Percentiles rank a stretch among this genome's conserved stretches.
Conservation (phyloP, 2,888 invertebrate species). For the Sinelater perroti region DNA sequence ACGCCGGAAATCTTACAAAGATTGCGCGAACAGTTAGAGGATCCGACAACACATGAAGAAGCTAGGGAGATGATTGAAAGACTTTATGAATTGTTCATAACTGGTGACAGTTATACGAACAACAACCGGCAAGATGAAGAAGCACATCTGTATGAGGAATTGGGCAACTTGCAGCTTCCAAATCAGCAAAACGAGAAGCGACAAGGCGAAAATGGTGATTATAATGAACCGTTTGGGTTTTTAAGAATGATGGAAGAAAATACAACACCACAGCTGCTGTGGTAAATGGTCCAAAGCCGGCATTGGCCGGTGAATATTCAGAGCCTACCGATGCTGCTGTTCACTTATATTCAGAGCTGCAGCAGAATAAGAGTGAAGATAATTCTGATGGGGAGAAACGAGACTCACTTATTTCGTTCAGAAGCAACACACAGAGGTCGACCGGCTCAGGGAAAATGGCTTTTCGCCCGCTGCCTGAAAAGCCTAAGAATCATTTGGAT, state of each 20-base stretch:
- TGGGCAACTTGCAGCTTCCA: constrained; percentile 64
- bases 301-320: constrained; percentile 64
- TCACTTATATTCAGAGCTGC: constrained; percentile 66
- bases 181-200: constrained; percentile 40
- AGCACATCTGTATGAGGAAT: constrained; percentile 60
- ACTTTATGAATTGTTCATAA: constrained; percentile 77
- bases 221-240: constrained; percentile 65
- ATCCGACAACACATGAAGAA: constrained; percentile 76
- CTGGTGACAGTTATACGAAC: constrained; percentile 72
- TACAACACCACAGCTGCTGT: constrained; percentile 54
- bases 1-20: constrained; percentile 77
- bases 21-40: constrained; percentile 73
- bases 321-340: constrained; percentile 65
- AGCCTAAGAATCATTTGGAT: constrained; percentile 60
- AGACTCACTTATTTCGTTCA: constrained; percentile 41
- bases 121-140: constrained; percentile 61
- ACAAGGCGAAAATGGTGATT: constrained; percentile 33
- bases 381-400: constrained; percentile 40
- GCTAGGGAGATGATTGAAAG: constrained; percentile 81
- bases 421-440: constrained; percentile 35
- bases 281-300: constrained; percentile 45
- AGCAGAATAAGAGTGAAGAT: constrained; percentile 56
- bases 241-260: constrained; percentile 68
- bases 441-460: constrained; percentile 67
- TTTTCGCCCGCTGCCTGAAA: constrained; percentile 74